Evolutionary conservation across 2,797 vertebrate genomes (phyloP).

Genomic region (Carduelis carduelis): DNA sequence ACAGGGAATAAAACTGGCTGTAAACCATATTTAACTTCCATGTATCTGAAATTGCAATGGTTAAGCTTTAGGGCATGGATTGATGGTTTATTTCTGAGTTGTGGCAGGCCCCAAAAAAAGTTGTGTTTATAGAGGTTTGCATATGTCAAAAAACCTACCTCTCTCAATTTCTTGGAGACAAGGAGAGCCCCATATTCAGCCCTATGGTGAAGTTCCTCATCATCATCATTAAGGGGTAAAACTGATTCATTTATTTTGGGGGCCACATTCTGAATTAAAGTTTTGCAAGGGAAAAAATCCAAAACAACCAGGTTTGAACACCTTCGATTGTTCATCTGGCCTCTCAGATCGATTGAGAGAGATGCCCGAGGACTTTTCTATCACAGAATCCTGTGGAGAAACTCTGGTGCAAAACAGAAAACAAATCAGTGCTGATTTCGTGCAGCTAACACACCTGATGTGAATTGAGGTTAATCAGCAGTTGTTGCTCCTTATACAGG

Average conservation of each 20-base stretch:
- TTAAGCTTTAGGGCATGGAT: not conserved
- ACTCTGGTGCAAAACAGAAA: not conserved
- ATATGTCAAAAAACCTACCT: not conserved
- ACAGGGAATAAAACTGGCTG: not conserved
- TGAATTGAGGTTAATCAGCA: not conserved
- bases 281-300: accelerated
- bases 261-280: not conserved
- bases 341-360: not conserved
- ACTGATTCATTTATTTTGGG: accelerated
- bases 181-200: not conserved
- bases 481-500: not conserved
- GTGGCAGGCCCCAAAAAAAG: not conserved
- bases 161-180: not conserved
- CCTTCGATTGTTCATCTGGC: accelerated
- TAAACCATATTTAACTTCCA: not conserved
- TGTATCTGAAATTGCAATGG: not conserved
- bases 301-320: not conserved
- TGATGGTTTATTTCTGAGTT: not conserved
- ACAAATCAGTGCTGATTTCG: accelerated
- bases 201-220: not conserved
- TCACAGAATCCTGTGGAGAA: not conserved
- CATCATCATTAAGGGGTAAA: not conserved
- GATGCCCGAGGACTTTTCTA: not conserved
- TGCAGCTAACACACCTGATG: not conserved
- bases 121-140: not conserved